These are phyloP conservation scores for Zosterops japonicus DNA, from an alignment of 2,113 vertebrate species.

Conservation along the genomic window DNA sequence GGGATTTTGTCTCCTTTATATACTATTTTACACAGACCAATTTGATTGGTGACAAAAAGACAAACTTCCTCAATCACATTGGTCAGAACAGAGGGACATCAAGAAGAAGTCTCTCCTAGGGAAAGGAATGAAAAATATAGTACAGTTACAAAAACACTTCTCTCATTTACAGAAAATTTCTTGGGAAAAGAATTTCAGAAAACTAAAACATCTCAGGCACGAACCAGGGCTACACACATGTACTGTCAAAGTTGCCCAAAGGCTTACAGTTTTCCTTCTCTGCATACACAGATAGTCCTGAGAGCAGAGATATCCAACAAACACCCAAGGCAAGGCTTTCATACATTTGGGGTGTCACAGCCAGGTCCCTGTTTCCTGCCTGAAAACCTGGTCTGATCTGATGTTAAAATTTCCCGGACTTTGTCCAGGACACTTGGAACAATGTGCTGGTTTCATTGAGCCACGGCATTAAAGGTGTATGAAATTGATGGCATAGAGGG, in stretches of 20 bases:
- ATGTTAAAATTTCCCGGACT: not conserved
- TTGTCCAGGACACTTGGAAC: not conserved
- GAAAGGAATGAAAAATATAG: too few species aligned
- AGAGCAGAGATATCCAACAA: not conserved
- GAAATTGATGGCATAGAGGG: not conserved
- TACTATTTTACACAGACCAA: too few species aligned
- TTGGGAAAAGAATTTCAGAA: too few species aligned
- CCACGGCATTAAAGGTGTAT: not conserved
- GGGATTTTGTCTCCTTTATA: too few species aligned
- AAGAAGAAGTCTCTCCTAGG: too few species aligned
- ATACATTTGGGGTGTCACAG: not conserved
- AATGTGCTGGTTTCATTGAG: not conserved
- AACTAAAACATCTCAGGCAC: too few species aligned
- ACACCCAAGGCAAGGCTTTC: not conserved
- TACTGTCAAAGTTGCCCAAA: not conserved
- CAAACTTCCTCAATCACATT: too few species aligned
- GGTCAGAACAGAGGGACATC: too few species aligned
- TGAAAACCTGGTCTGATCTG: not conserved
- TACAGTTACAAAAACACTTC: too few species aligned
- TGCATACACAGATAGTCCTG: not conserved
- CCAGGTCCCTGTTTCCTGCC: not conserved
- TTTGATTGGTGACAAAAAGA: too few species aligned
- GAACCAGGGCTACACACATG: not conserved
- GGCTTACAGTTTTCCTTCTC: not conserved
- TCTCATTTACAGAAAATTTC: too few species aligned